Evolutionary conservation across 1,140 invertebrate species (phyloP), one percentile per base, ranked within the genome.

Genomic region (Solenopsis invicta): DNA sequence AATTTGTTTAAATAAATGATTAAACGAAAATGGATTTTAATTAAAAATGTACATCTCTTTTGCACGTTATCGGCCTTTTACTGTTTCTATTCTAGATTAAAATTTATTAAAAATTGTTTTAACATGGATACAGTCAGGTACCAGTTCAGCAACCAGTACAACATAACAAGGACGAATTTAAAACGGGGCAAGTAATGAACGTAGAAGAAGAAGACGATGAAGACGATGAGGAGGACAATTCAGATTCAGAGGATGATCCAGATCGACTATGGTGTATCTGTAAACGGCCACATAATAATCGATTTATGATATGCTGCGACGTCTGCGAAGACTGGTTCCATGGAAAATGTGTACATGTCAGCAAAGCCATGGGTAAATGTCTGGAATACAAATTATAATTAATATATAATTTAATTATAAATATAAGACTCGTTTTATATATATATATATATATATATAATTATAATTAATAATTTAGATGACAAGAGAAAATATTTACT

Each of bases 291-390:
- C 98, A 99, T 94, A 98, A 99, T 92, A 99, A 99, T 95, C 96
- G 98, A 48, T 99, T 99, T 94, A 99, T 99, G 99, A 99, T 99
- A 92, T 99, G 98, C 93, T 99, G 99, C 94, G 99, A 99, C 94
- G 96, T 97, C 1, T 99, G 99, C 95, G 98, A 99, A 94, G 98
- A 99, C 92, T 99, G 99, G 99, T 99, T 98, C 93, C 99, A 99
- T 95, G 99, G 99, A 9, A 98, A 98, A 92, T 99, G 99, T 96
- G 99, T 99, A 8, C 98, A 98, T 86, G 97, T 99, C 6, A 99
- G 98, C 18, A 98, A 98, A 96, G 97, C 97, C 2, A 98, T 98
- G 97, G 97, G 98, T 95, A 95, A 95, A 92, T 71, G 54, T 45
- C 41, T 21, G 5, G 6, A 16, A 69, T 56, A 4, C 71, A n/a